A percentile compares a stretch with the other conserved stretches of the same genome.
Conservation (phyloP, 2,888 invertebrate genomes). For the Tiliacea citrago region DNA sequence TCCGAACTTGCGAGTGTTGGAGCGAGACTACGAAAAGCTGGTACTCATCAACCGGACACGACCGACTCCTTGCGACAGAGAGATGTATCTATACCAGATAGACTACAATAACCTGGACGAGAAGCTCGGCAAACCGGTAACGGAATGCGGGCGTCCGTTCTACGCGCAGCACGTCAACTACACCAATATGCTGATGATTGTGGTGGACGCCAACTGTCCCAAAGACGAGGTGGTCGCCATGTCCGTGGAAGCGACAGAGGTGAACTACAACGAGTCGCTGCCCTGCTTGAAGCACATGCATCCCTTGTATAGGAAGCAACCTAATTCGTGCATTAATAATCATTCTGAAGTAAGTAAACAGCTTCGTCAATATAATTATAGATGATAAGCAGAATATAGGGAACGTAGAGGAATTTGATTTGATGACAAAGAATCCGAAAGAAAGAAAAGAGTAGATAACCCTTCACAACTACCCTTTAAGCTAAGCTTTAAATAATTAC, state of each 20-base stretch:
- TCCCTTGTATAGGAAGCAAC: constrained; percentile 92
- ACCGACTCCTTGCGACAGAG: constrained; percentile 96
- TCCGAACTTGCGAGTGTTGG: constrained; percentile 82
- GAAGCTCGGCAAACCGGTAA: constrained; percentile 86
- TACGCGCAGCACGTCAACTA: constrained; percentile 94
- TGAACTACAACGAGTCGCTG: constrained; percentile 91
- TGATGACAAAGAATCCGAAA: neutral
- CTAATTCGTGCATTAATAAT: constrained; percentile 94
- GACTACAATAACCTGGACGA: constrained; percentile 87
- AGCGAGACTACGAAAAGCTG: constrained; percentile 91
- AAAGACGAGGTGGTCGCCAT: constrained; percentile 85
- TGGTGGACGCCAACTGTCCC: constrained; percentile 93
- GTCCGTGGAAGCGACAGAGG: constrained; percentile 85
- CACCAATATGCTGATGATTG: constrained; percentile 95
- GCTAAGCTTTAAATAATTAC: neutral
- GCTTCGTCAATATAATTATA: neutral
- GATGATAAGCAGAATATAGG: neutral
- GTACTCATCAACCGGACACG: constrained; percentile 94
- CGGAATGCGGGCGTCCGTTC: constrained; percentile 91
- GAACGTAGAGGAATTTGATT: neutral
- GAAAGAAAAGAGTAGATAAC: too few species aligned
- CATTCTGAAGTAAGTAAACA: constrained; percentile 92
- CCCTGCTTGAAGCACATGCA: constrained; percentile 91
- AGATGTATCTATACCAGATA: constrained; percentile 91
- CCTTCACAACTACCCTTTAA: neutral